phyloP scores from a whole-genome alignment of 2,888 invertebrate genomes.

The Acronicta alni region DNA sequence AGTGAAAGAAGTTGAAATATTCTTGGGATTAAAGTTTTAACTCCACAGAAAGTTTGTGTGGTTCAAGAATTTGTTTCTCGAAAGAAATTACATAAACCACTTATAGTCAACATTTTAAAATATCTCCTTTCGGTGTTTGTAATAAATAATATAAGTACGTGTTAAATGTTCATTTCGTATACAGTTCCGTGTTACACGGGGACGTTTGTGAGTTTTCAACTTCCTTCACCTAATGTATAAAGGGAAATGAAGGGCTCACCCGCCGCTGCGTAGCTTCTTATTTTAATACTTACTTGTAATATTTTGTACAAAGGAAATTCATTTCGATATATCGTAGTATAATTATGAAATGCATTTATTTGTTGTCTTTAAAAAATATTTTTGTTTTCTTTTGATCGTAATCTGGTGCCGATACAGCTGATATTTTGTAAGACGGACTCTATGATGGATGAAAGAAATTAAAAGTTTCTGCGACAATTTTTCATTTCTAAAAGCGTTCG shows the following conservation, averaged over 20 bases:
- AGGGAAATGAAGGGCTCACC: constrained; percentile 37
- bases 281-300: constrained; percentile 32
- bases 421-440: not conserved
- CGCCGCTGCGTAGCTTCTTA: constrained; percentile 57
- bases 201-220: constrained; percentile 42
- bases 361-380: constrained; percentile 19
- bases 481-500: too few species aligned
- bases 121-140: constrained; percentile 16
- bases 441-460: too few species aligned
- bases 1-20: constrained; percentile 55
- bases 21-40: constrained; percentile 20
- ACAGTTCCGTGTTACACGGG: constrained; percentile 15
- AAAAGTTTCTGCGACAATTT: too few species aligned
- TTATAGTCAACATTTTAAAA: constrained; percentile 25
- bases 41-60: constrained; percentile 4
- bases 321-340: constrained; percentile 14
- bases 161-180: constrained; percentile 47
- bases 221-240: constrained; percentile 47
- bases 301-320: constrained; percentile 33
- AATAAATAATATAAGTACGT: constrained; percentile 37
- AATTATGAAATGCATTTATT: constrained; percentile 27
- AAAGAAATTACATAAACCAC: not conserved
- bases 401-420: constrained; percentile 6
- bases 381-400: constrained; percentile 11
- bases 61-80: too few species aligned